Conservation (phyloP, 2,888 invertebrate species). For the Acanthoscelides obtectus region DNA sequence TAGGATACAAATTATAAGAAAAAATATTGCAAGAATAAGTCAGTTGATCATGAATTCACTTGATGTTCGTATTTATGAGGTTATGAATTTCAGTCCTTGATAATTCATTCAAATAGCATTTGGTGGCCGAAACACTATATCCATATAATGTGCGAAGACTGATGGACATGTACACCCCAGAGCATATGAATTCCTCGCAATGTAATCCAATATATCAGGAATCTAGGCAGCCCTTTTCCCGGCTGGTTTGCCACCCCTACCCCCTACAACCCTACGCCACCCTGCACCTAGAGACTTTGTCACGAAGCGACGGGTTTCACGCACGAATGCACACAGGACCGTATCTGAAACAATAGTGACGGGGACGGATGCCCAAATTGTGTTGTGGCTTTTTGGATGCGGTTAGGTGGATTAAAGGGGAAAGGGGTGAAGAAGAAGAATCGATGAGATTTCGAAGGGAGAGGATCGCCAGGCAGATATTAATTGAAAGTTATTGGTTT, state of each 20-base stretch:
- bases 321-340: not conserved
- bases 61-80: no score
- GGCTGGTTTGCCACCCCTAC: not conserved
- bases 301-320: not conserved
- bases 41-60: no score
- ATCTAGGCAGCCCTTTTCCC: not conserved
- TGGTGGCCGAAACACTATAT: not conserved
- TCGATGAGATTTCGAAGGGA: not conserved
- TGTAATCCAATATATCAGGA: not conserved
- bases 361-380: not conserved
- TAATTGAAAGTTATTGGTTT: not conserved
- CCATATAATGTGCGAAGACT: not conserved
- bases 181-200: not conserved
- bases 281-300: not conserved
- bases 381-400: not conserved
- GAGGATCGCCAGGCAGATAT: not conserved
- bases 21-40: no score
- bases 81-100: no score
- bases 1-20: no score
- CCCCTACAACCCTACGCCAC: no score
- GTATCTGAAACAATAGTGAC: not conserved
- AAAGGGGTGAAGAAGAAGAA: no score
- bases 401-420: not conserved
- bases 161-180: not conserved
- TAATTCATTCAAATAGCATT: no score